Percentiles rank a stretch among this genome's conserved stretches.
These are phyloP conservation scores for Sarcophaga carnaria DNA, from an alignment of 2,888 invertebrate species.

Conservation along the genomic window DNA sequence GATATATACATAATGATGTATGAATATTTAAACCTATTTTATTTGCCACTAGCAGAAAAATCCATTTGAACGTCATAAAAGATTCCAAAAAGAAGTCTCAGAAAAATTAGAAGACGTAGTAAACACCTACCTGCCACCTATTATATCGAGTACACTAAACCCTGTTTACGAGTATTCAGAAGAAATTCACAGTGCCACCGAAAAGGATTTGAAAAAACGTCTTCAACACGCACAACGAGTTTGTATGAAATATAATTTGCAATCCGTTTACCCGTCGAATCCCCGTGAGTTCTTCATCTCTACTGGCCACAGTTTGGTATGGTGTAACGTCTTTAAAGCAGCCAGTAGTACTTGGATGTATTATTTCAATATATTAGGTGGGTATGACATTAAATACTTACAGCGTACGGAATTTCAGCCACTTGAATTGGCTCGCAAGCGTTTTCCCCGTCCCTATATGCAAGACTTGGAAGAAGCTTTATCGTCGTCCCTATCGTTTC, in stretches of 20 bases:
- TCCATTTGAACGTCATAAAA: slow-evolving; percentile 62
- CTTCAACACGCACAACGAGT: slow-evolving; percentile 82
- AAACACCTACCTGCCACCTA: slow-evolving; percentile 36
- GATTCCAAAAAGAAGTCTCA: slow-evolving; percentile 70
- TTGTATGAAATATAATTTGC: slow-evolving; percentile 82
- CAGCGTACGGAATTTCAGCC: slow-evolving; percentile 85
- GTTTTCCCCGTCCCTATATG: slow-evolving; percentile 86
- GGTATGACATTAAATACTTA: slow-evolving; percentile 85
- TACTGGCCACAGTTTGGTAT: slow-evolving; percentile 86
- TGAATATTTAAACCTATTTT: neutral
- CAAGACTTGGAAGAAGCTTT: slow-evolving; percentile 86
- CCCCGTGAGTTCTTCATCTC: slow-evolving; percentile 89
- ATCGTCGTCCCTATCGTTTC: slow-evolving; percentile 85
- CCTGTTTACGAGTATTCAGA: slow-evolving; percentile 82
- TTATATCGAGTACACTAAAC: slow-evolving; percentile 77
- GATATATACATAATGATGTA: neutral
- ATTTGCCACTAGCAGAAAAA: slow-evolving; percentile 72
- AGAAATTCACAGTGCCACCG: slow-evolving; percentile 81
- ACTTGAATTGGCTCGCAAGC: slow-evolving; percentile 86
- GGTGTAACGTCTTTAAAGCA: slow-evolving; percentile 90
- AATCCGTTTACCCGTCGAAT: slow-evolving; percentile 83
- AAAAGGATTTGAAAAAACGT: slow-evolving; percentile 83
- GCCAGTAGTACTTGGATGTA: slow-evolving; percentile 92
- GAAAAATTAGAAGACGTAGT: neutral
- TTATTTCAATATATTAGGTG: slow-evolving; percentile 88